Conservation (phyloP, 2,797 vertebrate genomes). For the Hybognathus amarus region DNA sequence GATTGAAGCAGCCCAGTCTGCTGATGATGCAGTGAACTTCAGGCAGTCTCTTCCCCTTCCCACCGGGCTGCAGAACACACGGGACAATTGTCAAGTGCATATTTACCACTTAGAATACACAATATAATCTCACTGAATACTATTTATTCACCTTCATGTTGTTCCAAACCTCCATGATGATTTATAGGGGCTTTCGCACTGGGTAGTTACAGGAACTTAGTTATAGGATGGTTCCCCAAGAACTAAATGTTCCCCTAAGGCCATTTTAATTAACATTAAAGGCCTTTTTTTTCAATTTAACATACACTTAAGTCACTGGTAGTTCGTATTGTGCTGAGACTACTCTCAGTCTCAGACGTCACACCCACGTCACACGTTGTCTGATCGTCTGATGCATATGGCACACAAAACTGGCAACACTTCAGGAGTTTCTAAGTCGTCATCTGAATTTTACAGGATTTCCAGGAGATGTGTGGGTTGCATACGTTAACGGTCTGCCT, state of each 20-base stretch:
- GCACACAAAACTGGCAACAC: too few species aligned
- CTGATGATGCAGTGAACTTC: constrained; percentile 98
- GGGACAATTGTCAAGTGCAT: constrained; percentile 25
- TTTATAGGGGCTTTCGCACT: background rate
- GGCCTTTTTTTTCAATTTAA: too few species aligned
- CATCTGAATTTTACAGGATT: too few species aligned
- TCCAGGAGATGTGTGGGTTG: too few species aligned
- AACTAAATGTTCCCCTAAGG: background rate
- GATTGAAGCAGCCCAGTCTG: constrained; percentile 96
- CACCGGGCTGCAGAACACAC: constrained; percentile 85
- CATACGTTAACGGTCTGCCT: too few species aligned
- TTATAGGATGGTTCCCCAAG: background rate
- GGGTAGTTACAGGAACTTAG: background rate
- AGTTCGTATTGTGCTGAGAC: too few species aligned
- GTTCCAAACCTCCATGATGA: background rate
- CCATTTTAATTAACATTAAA: background rate
- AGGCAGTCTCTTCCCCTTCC: constrained; percentile 93
- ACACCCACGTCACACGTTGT: too few species aligned
- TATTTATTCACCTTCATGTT: background rate
- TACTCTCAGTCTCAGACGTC: too few species aligned
- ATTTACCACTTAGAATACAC: background rate
- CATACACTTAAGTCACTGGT: too few species aligned
- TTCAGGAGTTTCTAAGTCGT: too few species aligned
- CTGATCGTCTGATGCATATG: too few species aligned
- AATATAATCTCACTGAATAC: background rate